phyloP scores from a whole-genome alignment of 2,888 invertebrate genomes.

The Scrobipalpa costella region DNA sequence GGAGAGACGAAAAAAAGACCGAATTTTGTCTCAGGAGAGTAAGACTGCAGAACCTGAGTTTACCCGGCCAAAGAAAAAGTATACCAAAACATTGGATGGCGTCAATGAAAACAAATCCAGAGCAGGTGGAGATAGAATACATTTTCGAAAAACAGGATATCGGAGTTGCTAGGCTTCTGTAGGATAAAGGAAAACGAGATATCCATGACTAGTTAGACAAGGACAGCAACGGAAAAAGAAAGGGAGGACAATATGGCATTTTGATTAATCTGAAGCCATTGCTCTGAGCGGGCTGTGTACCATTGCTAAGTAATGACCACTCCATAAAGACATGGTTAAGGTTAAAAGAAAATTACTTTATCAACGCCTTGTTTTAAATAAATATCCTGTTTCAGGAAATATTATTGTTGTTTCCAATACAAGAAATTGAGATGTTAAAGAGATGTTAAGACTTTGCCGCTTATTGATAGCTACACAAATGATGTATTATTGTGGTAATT shows the following conservation, averaged over 20 bases:
- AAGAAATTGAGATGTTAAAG: conserved; percentile 77
- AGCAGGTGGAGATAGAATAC: conserved; percentile 35
- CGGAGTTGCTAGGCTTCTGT: conserved; percentile 50
- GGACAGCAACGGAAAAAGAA: conserved; percentile 60
- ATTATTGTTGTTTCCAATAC: conserved; percentile 80
- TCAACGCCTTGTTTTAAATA: conserved; percentile 82
- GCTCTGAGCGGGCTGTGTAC: conserved; percentile 80
- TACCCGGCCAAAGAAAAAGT: conserved; percentile 43
- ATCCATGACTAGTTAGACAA: conserved; percentile 71
- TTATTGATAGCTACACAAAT: conserved; percentile 77
- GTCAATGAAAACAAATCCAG: conserved; percentile 36
- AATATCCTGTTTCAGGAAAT: conserved; percentile 82
- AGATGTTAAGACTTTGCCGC: conserved; percentile 74
- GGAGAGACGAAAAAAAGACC: conserved; percentile 76
- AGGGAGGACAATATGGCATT: conserved; percentile 76
- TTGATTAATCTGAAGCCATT: conserved; percentile 80
- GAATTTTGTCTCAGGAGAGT: conserved; percentile 79
- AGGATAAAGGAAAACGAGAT: conserved; percentile 65
- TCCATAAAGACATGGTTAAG: conserved; percentile 82
- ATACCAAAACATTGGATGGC: conserved; percentile 35
- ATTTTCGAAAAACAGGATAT: conserved; percentile 38
- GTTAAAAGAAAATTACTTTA: conserved; percentile 82
- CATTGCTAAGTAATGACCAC: conserved; percentile 81
- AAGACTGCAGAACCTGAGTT: conserved; percentile 75
- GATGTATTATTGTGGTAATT: conserved; percentile 71